Evolutionary conservation across 2,797 vertebrate genomes (phyloP).

Genomic region (Mionectes olivaceus): DNA sequence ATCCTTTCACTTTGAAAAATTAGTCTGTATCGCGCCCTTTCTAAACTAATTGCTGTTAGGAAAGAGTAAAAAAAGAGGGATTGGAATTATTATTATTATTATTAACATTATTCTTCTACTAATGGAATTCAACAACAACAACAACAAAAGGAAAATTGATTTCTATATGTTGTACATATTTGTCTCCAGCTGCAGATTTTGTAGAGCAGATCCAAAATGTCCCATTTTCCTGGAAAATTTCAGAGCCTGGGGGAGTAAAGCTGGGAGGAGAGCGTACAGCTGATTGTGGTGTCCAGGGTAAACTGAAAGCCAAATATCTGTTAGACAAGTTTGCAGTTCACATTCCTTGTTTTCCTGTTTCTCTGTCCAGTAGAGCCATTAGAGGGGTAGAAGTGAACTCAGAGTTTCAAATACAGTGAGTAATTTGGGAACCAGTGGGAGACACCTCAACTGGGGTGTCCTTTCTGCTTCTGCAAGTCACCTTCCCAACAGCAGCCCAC

Average conservation of each 20-base stretch:
- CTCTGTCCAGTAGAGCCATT: not conserved
- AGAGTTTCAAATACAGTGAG: not conserved
- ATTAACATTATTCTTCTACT: not conserved
- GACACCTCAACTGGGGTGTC: too few relatives aligned
- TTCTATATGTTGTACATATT: not conserved
- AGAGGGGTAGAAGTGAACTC: not conserved
- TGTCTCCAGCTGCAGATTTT: not conserved
- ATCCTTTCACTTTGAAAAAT: conserved; percentile 24
- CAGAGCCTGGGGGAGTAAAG: not conserved
- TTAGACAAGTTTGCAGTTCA: not conserved
- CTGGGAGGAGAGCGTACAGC: not conserved
- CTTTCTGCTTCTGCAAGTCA: not conserved
- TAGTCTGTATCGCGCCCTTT: not conserved
- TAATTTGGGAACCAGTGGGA: not conserved
- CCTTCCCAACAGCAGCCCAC: not conserved
- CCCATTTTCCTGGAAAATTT: not conserved
- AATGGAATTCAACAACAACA: not conserved
- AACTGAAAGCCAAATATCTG: not conserved
- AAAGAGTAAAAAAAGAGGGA: not conserved
- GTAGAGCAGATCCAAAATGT: not conserved
- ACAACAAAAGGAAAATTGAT: not conserved
- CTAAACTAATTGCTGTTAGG: not conserved
- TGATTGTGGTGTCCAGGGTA: not conserved
- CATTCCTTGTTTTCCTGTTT: not conserved
- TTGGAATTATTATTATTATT: not conserved